Base-by-base conservation (phyloP, 2,797 vertebrate species). In the Dallia pectoralis region DNA sequence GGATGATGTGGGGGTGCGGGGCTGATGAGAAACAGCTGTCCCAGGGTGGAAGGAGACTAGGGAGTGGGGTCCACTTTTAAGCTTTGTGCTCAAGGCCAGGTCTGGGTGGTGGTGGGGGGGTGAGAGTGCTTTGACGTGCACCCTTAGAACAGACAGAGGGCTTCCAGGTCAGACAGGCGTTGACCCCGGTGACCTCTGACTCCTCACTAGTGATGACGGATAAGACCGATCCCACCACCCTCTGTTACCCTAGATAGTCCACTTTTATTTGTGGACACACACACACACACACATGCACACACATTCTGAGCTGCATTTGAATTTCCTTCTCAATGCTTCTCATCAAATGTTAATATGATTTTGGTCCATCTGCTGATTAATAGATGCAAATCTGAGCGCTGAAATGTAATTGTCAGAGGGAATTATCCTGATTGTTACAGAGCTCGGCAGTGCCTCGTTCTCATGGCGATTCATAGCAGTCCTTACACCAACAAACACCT, bases 141-240 rank as follows among this genome's bases (percentile, higher is more conserved):
- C 79, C 22, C 79, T 85, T 67, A 86, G 92, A 95, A 94, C 94
- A 94, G 95, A 94, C 93, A 93, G 91, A 94, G 94, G 94, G 94
- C 94, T 97, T 95, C 94, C 93, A 93, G 82, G 94, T 91, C 95
- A 96, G 93, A 94, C 94, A 91, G 91, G 90, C 87, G 86, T 64
- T 90, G 89, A 93, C 91, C 92, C 78, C 82, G 40, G 29, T 74
- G 82, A 86, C 89, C 87, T 86, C 87, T 84, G 89, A 82, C 88
- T 90, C 86, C 87, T 89, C 87, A 81, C 85, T 87, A 86, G 87
- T 91, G 91, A 91, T 90, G 89, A 91, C 87, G 90, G 91, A 91
- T 92, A 92, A 91, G 89, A 87, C 88, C 86, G 83, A n/a, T n/a
- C n/a, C 87, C 87, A 89, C 89, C 91, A 91, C 89, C 90, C 86